Evolutionary conservation across 2,113 vertebrate genomes (phyloP).

Genomic region (Percina caprodes): DNA sequence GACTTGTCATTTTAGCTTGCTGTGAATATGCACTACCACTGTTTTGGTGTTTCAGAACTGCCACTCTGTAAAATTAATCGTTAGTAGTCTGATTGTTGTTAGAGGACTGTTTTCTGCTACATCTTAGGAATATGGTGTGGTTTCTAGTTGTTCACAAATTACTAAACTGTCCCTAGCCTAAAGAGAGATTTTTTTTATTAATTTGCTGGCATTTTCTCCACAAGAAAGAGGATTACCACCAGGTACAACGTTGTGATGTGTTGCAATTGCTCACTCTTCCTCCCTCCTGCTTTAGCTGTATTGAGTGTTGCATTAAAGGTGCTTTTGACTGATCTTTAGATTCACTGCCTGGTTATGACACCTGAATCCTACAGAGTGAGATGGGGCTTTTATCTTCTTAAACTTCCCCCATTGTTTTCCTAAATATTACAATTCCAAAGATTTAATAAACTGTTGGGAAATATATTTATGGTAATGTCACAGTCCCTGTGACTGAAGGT

Average conservation of each 20-base stretch:
- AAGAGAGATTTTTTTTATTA: conserved; percentile 14
- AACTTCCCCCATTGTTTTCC: conserved; percentile 17
- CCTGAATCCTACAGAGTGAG: conserved; percentile 86
- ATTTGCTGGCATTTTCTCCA: conserved; percentile 9
- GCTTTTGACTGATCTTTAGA: conserved; percentile 86
- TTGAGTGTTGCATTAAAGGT: conserved; percentile 57
- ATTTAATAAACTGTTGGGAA: background rate
- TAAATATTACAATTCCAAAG: conserved; percentile 16
- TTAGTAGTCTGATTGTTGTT: background rate
- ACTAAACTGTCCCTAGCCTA: background rate
- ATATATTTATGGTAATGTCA: background rate
- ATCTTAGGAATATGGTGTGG: background rate
- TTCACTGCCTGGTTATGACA: conserved; percentile 86
- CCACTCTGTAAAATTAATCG: background rate
- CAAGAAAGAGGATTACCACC: conserved; percentile 17
- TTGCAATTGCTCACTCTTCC: conserved; percentile 57
- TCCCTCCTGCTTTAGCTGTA: conserved; percentile 67
- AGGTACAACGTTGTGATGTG: conserved; percentile 34
- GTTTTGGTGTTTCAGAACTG: background rate
- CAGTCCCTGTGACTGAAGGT: background rate
- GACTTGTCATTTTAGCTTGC: background rate
- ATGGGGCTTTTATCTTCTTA: conserved; percentile 56
- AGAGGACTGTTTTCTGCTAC: background rate
- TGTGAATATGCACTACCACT: background rate
- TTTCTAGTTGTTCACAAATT: conserved; percentile 30